These are phyloP conservation scores for Zoanthus solanderi DNA, from an alignment of 92 coral and sea anemone genomes.

Conservation along the genomic window DNA sequence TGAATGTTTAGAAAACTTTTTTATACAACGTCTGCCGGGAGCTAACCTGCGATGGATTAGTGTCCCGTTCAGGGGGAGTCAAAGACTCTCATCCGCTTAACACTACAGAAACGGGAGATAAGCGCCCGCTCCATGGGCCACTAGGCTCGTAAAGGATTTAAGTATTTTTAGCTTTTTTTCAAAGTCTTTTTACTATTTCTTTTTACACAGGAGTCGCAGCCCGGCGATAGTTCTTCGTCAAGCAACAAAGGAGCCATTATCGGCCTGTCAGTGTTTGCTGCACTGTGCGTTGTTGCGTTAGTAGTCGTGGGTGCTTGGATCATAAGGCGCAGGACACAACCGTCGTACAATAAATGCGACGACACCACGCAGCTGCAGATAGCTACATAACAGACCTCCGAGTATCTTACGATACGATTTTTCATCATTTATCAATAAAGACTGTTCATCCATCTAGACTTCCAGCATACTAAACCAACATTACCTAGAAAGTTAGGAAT, in stretches of 20 bases:
- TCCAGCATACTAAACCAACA: background rate
- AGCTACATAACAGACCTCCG: background rate
- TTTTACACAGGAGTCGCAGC: background rate
- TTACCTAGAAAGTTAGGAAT: background rate
- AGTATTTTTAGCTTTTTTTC: background rate
- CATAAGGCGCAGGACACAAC: background rate
- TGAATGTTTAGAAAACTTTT: too few relatives aligned
- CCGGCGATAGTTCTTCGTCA: background rate
- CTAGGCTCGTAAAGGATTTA: too few relatives aligned
- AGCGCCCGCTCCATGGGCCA: too few relatives aligned
- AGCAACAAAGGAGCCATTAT: conserved; percentile 15
- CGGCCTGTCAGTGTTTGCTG: conserved; percentile 37
- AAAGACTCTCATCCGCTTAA: too few relatives aligned
- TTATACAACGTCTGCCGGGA: too few relatives aligned
- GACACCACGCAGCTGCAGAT: conserved; percentile 22
- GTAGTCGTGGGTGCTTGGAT: conserved; percentile 4
- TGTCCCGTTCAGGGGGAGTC: too few relatives aligned
- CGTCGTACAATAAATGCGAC: conserved; percentile 10
- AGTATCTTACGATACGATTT: background rate
- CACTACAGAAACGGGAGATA: too few relatives aligned
- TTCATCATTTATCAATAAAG: background rate
- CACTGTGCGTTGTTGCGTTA: conserved; percentile 4
- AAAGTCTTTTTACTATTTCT: background rate
- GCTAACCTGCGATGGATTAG: too few relatives aligned
- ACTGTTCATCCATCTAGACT: background rate